A percentile compares a stretch with the other conserved stretches of the same genome.
phyloP scores from a whole-genome alignment of 2,113 vertebrate genomes.

The Lepus timidus region DNA sequence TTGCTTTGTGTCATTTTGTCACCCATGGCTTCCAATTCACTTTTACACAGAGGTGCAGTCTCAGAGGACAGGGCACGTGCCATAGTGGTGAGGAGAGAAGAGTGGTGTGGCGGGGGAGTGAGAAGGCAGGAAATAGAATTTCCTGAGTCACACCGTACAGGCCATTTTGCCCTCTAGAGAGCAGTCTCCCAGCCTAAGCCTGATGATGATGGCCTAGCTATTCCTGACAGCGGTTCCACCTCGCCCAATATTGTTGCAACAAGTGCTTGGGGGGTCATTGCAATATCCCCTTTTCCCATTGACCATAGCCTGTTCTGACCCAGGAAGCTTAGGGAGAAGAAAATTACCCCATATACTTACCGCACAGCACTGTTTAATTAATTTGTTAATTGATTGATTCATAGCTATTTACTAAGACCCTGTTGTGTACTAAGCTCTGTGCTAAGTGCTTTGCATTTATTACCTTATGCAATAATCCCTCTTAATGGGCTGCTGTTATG shows the following conservation, averaged over 20 bases:
- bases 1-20: slow-evolving; percentile 38
- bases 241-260: neutral
- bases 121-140: neutral
- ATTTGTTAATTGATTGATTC: neutral
- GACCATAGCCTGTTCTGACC: neutral
- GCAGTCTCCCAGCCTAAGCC: neutral
- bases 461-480: neutral
- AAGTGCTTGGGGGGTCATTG: neutral
- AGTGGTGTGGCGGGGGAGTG: neutral
- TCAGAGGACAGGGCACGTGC: neutral
- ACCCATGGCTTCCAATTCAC: slow-evolving; percentile 17
- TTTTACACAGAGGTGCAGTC: neutral
- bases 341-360: too few relatives aligned
- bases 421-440: neutral
- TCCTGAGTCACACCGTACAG: rapidly evolving
- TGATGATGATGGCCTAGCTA: neutral
- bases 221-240: neutral
- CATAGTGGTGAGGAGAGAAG: neutral
- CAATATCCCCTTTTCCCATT: slow-evolving; percentile 6
- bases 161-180: neutral
- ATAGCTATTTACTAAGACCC: slow-evolving; percentile 17
- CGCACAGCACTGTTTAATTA: neutral
- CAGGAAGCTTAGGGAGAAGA: neutral
- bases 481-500: too few relatives aligned
- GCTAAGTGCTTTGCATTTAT: neutral